Evolutionary conservation across 92 coral and sea anemone species (phyloP).

Genomic region (Phenganax stokvisi): DNA sequence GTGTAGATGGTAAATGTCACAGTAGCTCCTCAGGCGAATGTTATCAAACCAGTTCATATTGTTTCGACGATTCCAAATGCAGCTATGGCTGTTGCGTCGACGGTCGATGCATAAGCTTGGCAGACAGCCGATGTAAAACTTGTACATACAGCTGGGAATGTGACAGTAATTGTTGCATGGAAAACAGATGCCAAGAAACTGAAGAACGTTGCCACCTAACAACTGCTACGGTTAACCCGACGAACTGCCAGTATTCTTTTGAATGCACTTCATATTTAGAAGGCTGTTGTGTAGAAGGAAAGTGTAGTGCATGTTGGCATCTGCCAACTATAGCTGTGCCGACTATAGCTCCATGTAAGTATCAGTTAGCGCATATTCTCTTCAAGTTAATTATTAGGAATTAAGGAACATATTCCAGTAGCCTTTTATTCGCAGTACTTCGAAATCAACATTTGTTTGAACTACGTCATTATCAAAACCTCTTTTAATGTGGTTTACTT

Average conservation of each 20-base stretch:
- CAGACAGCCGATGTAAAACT: background rate
- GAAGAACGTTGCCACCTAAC: background rate
- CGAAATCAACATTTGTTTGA: no score
- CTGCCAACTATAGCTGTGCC: background rate
- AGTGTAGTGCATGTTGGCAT: background rate
- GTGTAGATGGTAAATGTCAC: background rate
- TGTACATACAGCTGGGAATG: background rate
- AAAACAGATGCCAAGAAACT: background rate
- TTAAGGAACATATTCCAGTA: no score
- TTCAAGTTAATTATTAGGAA: no score
- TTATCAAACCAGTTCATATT: background rate
- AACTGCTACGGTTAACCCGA: background rate
- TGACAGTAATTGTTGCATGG: background rate
- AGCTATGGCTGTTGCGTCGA: constrained; percentile 5
- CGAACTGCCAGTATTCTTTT: background rate
- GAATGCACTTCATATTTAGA: background rate
- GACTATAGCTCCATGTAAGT: background rate
- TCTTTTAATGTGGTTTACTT: no score
- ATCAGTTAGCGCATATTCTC: no score
- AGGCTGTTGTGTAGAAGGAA: background rate
- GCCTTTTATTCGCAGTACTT: no score
- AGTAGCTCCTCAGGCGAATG: no score
- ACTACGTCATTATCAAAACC: no score
- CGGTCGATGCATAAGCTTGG: background rate
- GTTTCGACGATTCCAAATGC: background rate